These are phyloP conservation scores for Drosophila atripex DNA, from an alignment of 2,888 invertebrate genomes.

Conservation along the genomic window DNA sequence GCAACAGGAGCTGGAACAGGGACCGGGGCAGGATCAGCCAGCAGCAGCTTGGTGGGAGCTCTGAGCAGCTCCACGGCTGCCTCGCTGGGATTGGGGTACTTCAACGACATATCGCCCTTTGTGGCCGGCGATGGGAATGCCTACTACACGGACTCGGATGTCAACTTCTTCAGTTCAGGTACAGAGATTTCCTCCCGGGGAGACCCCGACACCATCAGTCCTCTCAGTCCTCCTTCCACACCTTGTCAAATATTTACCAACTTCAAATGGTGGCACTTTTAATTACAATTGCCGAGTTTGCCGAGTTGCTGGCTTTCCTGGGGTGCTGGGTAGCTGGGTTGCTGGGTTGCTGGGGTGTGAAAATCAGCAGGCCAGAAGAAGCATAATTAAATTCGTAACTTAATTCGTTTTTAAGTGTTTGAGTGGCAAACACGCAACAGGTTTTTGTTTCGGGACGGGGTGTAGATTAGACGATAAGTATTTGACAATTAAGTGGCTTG, in stretches of 20 bases:
- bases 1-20: slow-evolving; percentile 12
- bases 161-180: slow-evolving; percentile 82
- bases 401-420: slow-evolving; percentile 77
- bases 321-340: neutral
- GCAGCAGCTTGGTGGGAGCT: slow-evolving; percentile 63
- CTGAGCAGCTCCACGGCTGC: slow-evolving; percentile 75
- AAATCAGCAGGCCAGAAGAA: slow-evolving; percentile 59
- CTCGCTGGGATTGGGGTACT: slow-evolving; percentile 79
- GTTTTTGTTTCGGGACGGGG: slow-evolving; percentile 31
- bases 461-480: slow-evolving; percentile 62
- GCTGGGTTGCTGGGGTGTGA: slow-evolving; percentile 54
- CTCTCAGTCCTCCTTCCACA: neutral
- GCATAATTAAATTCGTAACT: slow-evolving; percentile 76
- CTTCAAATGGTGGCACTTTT: slow-evolving; percentile 70
- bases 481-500: slow-evolving; percentile 46
- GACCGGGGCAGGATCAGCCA: neutral
- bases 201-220: neutral
- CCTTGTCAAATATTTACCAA: slow-evolving; percentile 71
- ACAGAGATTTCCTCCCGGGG: neutral
- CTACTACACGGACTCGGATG: slow-evolving; percentile 83
- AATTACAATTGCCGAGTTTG: slow-evolving; percentile 61
- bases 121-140: slow-evolving; percentile 81
- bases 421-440: slow-evolving; percentile 68
- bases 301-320: too few species aligned
- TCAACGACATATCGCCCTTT: slow-evolving; percentile 81